These are phyloP conservation scores for Netelia fuscicornis DNA, from an alignment of 2,888 invertebrate genomes.

Conservation along the genomic window DNA sequence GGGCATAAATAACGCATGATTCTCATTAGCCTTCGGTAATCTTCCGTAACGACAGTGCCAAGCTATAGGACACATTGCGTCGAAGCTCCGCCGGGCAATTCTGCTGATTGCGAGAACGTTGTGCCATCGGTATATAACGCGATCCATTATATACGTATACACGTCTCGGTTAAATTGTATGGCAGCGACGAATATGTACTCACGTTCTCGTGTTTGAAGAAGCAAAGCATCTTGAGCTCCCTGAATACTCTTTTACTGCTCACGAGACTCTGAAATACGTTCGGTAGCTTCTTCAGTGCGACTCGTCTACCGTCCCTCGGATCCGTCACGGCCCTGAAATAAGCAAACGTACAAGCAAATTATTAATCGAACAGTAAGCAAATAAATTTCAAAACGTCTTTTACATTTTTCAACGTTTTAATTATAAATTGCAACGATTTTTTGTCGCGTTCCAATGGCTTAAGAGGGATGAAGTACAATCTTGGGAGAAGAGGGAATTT, in stretches of 20 bases:
- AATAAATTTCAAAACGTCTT: too few species aligned
- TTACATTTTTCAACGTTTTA: too few species aligned
- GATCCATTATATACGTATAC: background rate
- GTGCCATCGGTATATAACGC: background rate
- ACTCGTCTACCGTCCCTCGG: slow-evolving; percentile 99
- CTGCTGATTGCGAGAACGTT: slow-evolving; percentile 9
- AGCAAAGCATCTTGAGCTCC: slow-evolving; percentile 99
- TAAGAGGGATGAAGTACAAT: too few species aligned
- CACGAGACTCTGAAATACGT: slow-evolving; percentile 99
- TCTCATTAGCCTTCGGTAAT: slow-evolving; percentile 12
- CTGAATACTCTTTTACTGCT: slow-evolving; percentile 99
- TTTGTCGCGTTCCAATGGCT: too few species aligned
- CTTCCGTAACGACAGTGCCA: background rate
- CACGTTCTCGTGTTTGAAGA: slow-evolving; percentile 99
- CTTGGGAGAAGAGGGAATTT: too few species aligned
- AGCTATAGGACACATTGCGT: background rate
- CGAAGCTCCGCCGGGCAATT: background rate
- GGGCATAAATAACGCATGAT: slow-evolving; percentile 7
- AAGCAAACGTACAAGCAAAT: slow-evolving; percentile 35
- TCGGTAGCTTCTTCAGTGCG: slow-evolving; percentile 99
- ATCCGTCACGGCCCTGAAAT: slow-evolving; percentile 99
- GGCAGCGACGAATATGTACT: slow-evolving; percentile 85
- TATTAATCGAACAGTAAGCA: too few species aligned
- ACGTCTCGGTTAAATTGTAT: slow-evolving; percentile 9
- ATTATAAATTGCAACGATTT: too few species aligned